Evolutionary conservation across 2,888 invertebrate species (phyloP).

Genomic region (Dryobotodes eremita): DNA sequence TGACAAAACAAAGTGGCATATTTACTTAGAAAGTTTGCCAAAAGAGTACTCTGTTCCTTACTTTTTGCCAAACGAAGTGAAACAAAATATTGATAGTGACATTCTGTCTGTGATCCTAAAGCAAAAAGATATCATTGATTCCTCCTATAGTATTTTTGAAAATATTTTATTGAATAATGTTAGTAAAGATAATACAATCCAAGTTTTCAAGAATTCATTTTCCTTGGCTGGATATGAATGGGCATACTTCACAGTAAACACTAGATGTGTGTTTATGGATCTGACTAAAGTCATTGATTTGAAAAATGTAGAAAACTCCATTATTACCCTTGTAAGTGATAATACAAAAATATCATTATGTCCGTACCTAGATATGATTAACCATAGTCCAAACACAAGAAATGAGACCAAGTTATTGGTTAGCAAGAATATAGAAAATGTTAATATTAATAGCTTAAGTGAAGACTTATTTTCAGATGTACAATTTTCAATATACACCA

Average conservation of each 20-base stretch:
- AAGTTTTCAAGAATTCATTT: slow-evolving; percentile 80
- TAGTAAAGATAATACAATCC: slow-evolving; percentile 83
- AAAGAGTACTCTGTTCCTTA: slow-evolving; percentile 92
- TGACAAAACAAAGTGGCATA: slow-evolving; percentile 89
- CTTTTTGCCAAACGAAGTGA: slow-evolving; percentile 91
- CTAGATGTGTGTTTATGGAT: slow-evolving; percentile 95
- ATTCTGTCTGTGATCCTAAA: slow-evolving; percentile 89
- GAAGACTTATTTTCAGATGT: slow-evolving; percentile 82
- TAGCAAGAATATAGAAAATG: slow-evolving; percentile 78
- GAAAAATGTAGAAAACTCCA: slow-evolving; percentile 81
- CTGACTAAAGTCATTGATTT: slow-evolving; percentile 85
- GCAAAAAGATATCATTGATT: slow-evolving; percentile 87
- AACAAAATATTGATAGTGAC: slow-evolving; percentile 90
- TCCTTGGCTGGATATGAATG: slow-evolving; percentile 92
- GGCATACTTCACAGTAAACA: slow-evolving; percentile 96
- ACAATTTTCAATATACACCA: slow-evolving; percentile 87
- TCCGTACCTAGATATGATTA: slow-evolving; percentile 97
- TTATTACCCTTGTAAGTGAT: slow-evolving; percentile 88
- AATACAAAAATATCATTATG: slow-evolving; percentile 94
- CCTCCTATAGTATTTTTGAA: slow-evolving; percentile 85
- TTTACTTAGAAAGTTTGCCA: slow-evolving; percentile 94
- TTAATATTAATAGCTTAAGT: slow-evolving; percentile 77
- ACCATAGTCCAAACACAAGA: slow-evolving; percentile 93
- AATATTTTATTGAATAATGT: slow-evolving; percentile 82
- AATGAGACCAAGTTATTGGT: slow-evolving; percentile 89